Conservation (phyloP, 2,797 vertebrate species). For the Gallinago stenura region DNA sequence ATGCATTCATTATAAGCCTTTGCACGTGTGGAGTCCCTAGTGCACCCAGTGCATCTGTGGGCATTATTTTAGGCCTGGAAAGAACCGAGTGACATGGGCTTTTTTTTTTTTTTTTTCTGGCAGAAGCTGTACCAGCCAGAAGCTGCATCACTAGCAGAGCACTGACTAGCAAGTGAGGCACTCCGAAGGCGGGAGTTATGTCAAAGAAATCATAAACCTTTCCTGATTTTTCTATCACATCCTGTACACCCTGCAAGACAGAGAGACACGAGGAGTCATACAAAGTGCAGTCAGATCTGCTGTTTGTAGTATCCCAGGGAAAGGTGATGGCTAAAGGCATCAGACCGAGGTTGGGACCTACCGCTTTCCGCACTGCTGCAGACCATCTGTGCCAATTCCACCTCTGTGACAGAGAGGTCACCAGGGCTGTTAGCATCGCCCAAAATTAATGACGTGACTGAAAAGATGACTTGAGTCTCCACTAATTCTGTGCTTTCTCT, state of each 20-base stretch:
- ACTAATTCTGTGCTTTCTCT: neutral
- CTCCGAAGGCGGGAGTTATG: neutral
- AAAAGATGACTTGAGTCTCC: neutral
- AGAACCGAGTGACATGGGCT: neutral
- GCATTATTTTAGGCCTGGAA: neutral
- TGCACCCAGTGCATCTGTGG: neutral
- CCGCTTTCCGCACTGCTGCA: neutral
- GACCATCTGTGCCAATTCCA: neutral
- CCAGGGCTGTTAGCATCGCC: neutral
- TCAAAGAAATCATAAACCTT: slow-evolving; percentile 17
- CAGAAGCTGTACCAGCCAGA: neutral
- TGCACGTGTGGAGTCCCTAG: neutral
- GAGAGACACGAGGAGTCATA: neutral
- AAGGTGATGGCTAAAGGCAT: neutral
- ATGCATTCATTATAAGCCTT: neutral
- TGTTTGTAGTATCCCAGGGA: neutral
- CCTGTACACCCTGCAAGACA: slow-evolving; percentile 49
- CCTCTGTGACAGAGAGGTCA: neutral
- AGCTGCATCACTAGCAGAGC: neutral
- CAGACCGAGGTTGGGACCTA: neutral
- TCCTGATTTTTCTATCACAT: slow-evolving; percentile 64
- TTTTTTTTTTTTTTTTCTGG: neutral
- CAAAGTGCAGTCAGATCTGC: neutral
- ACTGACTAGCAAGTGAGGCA: accelerated
- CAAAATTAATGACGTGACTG: neutral